A percentile compares a stretch with the other conserved stretches of the same genome.
These are phyloP conservation scores for Automeris io DNA, from an alignment of 2,888 invertebrate species.

Conservation along the genomic window DNA sequence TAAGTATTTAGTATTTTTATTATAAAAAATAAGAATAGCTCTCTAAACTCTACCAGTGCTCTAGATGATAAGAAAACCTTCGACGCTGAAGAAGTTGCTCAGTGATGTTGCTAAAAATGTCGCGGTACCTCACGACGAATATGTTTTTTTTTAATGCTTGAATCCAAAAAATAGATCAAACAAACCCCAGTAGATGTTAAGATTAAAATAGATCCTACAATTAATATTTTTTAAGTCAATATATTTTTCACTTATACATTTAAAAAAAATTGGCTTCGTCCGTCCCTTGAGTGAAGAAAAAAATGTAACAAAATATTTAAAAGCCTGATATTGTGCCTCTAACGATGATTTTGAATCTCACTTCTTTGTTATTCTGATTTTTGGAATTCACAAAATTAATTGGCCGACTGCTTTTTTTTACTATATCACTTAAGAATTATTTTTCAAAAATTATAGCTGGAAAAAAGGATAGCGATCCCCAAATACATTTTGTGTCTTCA, in stretches of 20 bases:
- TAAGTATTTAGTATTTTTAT: too few relatives aligned
- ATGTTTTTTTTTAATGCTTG: too few relatives aligned
- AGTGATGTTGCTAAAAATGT: too few relatives aligned
- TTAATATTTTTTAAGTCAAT: neutral
- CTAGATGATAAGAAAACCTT: too few relatives aligned
- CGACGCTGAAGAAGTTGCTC: too few relatives aligned
- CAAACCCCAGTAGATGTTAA: neutral
- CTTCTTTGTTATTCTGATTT: slow-evolving; percentile 36
- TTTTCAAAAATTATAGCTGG: neutral
- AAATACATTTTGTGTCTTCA: slow-evolving; percentile 1
- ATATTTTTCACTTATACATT: slow-evolving; percentile 5
- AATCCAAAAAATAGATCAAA: neutral
- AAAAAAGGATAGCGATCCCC: neutral
- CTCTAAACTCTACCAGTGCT: too few relatives aligned
- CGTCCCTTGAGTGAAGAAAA: slow-evolving; percentile 56
- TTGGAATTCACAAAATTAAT: slow-evolving; percentile 12
- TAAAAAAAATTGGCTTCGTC: slow-evolving; percentile 45
- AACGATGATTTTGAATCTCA: slow-evolving; percentile 46
- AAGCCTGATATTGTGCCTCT: slow-evolving; percentile 70
- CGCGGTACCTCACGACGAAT: too few relatives aligned
- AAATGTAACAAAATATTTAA: slow-evolving; percentile 27
- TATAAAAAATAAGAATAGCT: too few relatives aligned
- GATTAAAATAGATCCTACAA: slow-evolving; percentile 1
- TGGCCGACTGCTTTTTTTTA: slow-evolving; percentile 17
- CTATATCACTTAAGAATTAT: slow-evolving; percentile 3